Percentiles rank a stretch among this genome's conserved stretches.
Evolutionary conservation across 2,797 vertebrate genomes (phyloP).

Genomic region (Melanotaenia boesemani): DNA sequence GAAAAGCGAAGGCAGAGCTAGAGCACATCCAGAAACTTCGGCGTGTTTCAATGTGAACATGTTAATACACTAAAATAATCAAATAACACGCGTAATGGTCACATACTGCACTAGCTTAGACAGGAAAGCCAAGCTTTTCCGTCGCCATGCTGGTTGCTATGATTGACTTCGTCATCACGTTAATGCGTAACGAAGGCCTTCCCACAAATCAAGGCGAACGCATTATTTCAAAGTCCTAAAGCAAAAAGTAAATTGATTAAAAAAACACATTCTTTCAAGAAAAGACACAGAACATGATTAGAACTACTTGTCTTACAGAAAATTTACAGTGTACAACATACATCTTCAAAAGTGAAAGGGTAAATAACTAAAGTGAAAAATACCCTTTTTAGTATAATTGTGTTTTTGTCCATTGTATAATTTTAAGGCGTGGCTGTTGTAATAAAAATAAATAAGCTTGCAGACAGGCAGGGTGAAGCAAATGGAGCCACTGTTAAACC

Average conservation of each 20-base stretch:
- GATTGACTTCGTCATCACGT: constrained; percentile 69
- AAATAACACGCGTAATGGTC: background rate
- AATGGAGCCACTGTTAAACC: constrained; percentile 3
- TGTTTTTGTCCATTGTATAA: constrained; percentile 1
- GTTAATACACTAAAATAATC: background rate
- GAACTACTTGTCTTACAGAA: background rate
- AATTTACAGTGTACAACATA: background rate
- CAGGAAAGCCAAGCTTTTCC: constrained; percentile 66
- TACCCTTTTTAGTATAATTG: background rate
- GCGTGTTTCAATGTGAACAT: constrained; percentile 40
- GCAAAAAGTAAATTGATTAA: background rate
- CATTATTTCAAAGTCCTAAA: background rate
- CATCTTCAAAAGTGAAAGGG: background rate
- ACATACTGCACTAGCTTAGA: constrained; percentile 36
- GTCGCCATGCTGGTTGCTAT: constrained; percentile 87
- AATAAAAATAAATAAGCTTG: constrained; percentile 15
- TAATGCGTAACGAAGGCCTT: constrained; percentile 22
- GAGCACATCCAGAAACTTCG: constrained; percentile 4
- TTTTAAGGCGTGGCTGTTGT: constrained; percentile 1
- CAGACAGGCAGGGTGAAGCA: constrained; percentile 11
- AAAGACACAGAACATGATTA: background rate
- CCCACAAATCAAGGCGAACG: background rate
- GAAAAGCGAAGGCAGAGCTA: background rate
- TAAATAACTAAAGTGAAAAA: background rate
- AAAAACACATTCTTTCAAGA: background rate